Base-by-base conservation (phyloP, 2,888 invertebrate species). In the Lymantria dispar region DNA sequence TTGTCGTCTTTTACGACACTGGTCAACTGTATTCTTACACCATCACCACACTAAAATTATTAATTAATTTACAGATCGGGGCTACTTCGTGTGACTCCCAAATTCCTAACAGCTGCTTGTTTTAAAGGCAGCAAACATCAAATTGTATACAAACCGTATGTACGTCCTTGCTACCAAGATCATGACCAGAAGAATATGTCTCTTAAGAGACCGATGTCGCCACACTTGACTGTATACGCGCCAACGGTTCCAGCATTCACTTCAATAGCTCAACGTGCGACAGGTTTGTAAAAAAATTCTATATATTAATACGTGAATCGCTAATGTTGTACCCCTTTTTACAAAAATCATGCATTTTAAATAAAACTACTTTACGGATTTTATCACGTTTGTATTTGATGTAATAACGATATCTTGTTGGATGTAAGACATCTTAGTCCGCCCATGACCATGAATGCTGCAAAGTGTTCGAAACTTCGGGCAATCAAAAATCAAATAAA, bases 221-320 rank as follows among this genome's bases (percentile, higher is more conserved):
- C 98, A 0, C 97, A 98, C 85, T 80, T 98, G 52, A 93, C 94
- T 7, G 95, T 97, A 62, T 97, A 97, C 74, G 93, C 94, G 52
- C 92, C 93, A 0, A 96, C 97, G 68, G 71, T 98, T 43, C 95
- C 98, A 0, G 92, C 95, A 0, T 79, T 95, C 75, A 91, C 98
- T 29, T 98, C 98, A 0, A 93, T 98, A 54, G 89, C 93, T 0
- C 98, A 98, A 80, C 93, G 98, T 74, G 92, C 93, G 14, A 96
- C 97, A 60, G 94, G 94, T 93, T 63, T 64, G 52, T 13, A n/a
- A 40, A 14, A 22, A 22, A 22, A 22, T 3, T 22, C 22, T n/a
- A n/a, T n/a, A n/a, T n/a, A n/a, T n/a, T n/a, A n/a, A n/a, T n/a
- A n/a, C n/a, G n/a, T n/a, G n/a, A n/a, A n/a, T n/a, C n/a, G n/a